Evolutionary conservation across 2,888 invertebrate species (phyloP), one percentile per base, ranked within the genome.

Genomic region (Physocephala rufipes): DNA sequence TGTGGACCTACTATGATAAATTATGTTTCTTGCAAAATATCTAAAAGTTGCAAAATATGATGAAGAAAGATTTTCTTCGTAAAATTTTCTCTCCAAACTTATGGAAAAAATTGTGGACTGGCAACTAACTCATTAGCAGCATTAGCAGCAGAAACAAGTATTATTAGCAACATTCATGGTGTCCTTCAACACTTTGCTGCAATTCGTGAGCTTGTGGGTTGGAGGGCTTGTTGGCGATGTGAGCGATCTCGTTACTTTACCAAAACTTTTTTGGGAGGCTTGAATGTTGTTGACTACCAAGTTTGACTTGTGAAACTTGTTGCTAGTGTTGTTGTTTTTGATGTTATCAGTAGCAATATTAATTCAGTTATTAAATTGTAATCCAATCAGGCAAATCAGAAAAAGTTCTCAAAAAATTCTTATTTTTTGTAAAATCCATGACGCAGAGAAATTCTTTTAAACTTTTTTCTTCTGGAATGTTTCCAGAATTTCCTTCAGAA

Each of bases 321-420:
- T 68, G 30, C 13, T 47, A 13, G 30, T 28, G 61, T 1, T 68
- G 67, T 68, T 49, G 26, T 30, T 61, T 21, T 47, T 24, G 61
- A 28, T 28, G 47, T 13, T 61, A 30, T 47, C 45, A 26, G 21
- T 61, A 59, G 49, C 61, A 30, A 59, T 68, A 61, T 68, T 68
- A 59, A 68, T 68, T 68, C 68, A 61, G 49, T 68, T 61, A 68
- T 62, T 49, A 68, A 68, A 68, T 49, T 68, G 68, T 68, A 68
- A 68, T 68, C 62, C 62, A n/a, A 62, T 49, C 68, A 68, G 51
- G 62, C 62, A 68, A 62, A 61, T 68, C 68, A 68, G 61, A 61
- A 62, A 51, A 68, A 36, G 66, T 24, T 55, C 9, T 36, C 21
- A 66, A 55, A 66, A 55, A 21, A 36, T 66, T 36, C 36, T 36